Percentiles rank a stretch among this genome's conserved stretches.
phyloP scores from a whole-genome alignment of 2,113 vertebrate genomes.

The Panthera tigris region DNA sequence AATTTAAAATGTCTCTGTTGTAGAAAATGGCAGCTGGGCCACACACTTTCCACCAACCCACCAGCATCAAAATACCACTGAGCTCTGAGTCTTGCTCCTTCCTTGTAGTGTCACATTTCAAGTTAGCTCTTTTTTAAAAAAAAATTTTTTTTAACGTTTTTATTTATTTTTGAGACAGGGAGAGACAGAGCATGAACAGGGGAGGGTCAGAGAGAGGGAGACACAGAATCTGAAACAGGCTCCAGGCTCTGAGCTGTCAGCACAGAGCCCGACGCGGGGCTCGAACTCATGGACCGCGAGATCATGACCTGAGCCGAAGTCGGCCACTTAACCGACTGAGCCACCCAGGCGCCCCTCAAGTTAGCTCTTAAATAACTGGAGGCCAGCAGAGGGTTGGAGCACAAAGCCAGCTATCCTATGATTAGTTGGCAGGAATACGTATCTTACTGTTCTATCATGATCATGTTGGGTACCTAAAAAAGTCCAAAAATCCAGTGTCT shows the following conservation, averaged over 20 bases:
- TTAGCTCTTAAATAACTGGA: neutral
- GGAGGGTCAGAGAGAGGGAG: too few relatives aligned
- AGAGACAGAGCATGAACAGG: too few relatives aligned
- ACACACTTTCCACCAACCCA: neutral
- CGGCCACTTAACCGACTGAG: too few relatives aligned
- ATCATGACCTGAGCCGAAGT: too few relatives aligned
- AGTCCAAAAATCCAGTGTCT: neutral
- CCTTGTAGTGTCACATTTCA: neutral
- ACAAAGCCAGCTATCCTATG: neutral
- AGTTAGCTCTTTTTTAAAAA: neutral
- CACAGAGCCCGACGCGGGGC: too few relatives aligned
- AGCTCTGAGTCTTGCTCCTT: neutral
- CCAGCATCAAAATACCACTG: neutral
- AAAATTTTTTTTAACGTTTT: too few relatives aligned
- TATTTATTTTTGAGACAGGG: too few relatives aligned
- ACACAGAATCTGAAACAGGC: too few relatives aligned
- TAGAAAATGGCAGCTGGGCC: neutral
- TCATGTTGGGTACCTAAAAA: neutral
- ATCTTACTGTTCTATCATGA: neutral
- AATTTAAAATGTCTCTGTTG: neutral
- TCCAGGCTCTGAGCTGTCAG: too few relatives aligned
- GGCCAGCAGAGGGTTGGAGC: neutral
- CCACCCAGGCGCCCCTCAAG: neutral
- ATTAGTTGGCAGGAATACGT: rapidly evolving
- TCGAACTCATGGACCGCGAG: too few relatives aligned